A percentile compares a stretch with the other conserved stretches of the same genome.
phyloP scores from a whole-genome alignment of 1,140 invertebrate species.

The Caenorhabditis elegans region DNA sequence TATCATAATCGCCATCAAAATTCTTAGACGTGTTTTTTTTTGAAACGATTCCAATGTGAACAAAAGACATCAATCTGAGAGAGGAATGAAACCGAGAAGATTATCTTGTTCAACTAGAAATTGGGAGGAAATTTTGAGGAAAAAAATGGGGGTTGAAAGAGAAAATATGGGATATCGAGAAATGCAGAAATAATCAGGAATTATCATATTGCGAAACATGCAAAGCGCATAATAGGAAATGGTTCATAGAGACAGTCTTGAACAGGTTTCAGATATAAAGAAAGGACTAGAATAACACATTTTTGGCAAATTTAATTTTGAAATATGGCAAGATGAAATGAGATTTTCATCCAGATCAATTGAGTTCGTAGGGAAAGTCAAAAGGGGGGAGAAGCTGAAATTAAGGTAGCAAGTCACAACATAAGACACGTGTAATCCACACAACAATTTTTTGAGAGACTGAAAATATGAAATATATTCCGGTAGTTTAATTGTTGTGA shows the following conservation, averaged over 20 bases:
- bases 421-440: neutral
- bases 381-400: neutral
- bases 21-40: neutral
- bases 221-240: neutral
- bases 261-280: slow-evolving; percentile 12
- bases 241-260: slow-evolving; percentile 7
- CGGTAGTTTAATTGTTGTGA: neutral
- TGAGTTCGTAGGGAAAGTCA: slow-evolving; percentile 18
- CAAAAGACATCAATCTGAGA: slow-evolving; percentile 22
- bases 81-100: slow-evolving; percentile 26
- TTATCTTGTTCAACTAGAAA: slow-evolving; percentile 27
- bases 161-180: neutral
- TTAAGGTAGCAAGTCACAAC: neutral
- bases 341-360: neutral
- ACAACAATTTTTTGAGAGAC: neutral
- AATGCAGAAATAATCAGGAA: slow-evolving; percentile 22
- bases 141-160: neutral
- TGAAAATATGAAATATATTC: neutral
- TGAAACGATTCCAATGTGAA: neutral
- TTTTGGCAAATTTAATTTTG: neutral
- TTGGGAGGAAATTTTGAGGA: neutral
- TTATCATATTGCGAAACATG: slow-evolving; percentile 17
- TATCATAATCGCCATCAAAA: neutral
- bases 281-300: neutral
- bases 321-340: too few species aligned